Base-by-base conservation (phyloP, 37 sponge, comb jelly and placozoan genomes). In the Aplysina aerophoba region DNA sequence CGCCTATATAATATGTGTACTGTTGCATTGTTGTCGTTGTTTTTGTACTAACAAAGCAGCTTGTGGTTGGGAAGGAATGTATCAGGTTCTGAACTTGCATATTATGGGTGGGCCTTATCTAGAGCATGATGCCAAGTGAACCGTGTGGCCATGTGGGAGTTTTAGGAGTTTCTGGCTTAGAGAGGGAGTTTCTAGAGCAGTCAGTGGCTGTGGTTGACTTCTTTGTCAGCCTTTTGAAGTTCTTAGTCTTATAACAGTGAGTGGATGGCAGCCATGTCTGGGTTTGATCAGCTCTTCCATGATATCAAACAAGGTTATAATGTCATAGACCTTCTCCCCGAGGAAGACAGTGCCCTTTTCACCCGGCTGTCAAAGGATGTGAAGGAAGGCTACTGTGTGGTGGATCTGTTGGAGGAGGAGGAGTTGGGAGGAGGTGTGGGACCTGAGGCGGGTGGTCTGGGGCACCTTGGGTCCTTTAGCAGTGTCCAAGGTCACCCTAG, bases 401-500 rank as follows among this genome's bases (percentile, higher is more conserved):
- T 75, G 13, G 78, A 75, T 36, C 37, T 75, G n/a, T 50, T 75
- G 22, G 78, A 75, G 1, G 78, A 75, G 53, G 53, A 75, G 2
- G 78, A 75, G 24, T 44, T 44, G 50, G 8, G 50, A 3, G 8
- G 50, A 11, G 8, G 8, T 44, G 50, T 44, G 50, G 50, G 50
- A 3, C 8, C 6, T 44, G 50, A 44, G 6, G 3, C 6, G 50
- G 50, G 50, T 44, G 50, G 3, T 44, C 50, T 3, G 50, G 8
- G 50, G 50, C 50, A 44, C 6, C 8, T 44, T 44, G 50, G 50
- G 8, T 44, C 50, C 50, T 44, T 44, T 8, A 44, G 50, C 8
- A 11, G 50, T 44, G 50, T 8, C 3, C 50, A 44, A 44, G 50
- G 50, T 8, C n/a, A n/a, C n/a, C n/a, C n/a, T n/a, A 44, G 50